Conservation (phyloP, 2,888 invertebrate genomes). For the Dynastes hyllus region DNA sequence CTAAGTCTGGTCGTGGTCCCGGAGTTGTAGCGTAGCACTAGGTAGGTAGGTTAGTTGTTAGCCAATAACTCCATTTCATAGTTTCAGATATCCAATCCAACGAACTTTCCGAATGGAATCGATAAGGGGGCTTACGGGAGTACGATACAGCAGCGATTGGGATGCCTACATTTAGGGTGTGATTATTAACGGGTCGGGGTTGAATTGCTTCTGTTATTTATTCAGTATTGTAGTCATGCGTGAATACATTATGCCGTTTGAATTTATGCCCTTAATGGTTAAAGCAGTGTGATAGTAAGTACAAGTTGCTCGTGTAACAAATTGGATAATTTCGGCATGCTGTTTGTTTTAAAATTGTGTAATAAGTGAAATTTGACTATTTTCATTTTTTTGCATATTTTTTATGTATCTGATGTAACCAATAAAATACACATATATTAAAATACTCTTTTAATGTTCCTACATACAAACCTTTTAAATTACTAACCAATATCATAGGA, state of each 20-base stretch:
- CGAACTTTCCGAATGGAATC: slow-evolving; percentile 52
- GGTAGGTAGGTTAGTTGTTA: slow-evolving; percentile 33
- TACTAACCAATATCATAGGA: too few species aligned
- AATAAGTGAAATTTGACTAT: too few species aligned
- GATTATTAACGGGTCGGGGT: slow-evolving; percentile 19
- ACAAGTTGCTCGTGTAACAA: background rate
- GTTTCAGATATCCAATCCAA: slow-evolving; percentile 53
- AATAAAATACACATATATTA: too few species aligned
- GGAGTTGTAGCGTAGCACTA: slow-evolving; percentile 27
- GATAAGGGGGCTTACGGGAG: slow-evolving; percentile 45
- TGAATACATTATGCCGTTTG: background rate
- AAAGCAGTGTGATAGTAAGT: background rate
- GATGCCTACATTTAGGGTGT: slow-evolving; percentile 9
- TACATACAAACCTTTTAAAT: too few species aligned
- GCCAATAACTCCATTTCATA: slow-evolving; percentile 53
- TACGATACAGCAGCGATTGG: slow-evolving; percentile 18
- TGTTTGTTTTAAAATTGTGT: too few species aligned
- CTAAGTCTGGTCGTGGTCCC: slow-evolving; percentile 56
- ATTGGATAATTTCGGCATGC: too few species aligned
- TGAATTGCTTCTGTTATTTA: slow-evolving; percentile 12
- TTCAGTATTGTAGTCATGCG: background rate
- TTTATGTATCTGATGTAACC: too few species aligned
- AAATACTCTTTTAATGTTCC: too few species aligned
- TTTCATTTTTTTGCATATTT: too few species aligned
- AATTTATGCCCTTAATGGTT: background rate